Percentiles rank a stretch among this genome's conserved stretches.
Evolutionary conservation across 2,797 vertebrate species (phyloP).

Genomic region (Gadopsis marmoratus): DNA sequence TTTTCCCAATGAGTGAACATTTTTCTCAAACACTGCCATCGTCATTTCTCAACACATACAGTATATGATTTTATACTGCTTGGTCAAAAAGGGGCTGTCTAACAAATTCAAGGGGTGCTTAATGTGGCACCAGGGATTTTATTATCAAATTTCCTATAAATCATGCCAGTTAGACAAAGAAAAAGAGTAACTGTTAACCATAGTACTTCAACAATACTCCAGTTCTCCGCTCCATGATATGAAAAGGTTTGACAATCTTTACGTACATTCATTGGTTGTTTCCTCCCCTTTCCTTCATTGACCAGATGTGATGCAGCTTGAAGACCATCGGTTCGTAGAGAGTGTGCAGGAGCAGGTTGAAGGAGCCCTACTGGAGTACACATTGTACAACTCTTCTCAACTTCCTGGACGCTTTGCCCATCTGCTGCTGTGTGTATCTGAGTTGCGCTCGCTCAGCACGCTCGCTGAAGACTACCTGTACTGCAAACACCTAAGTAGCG

Average conservation of each 20-base stretch:
- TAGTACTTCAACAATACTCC: not conserved
- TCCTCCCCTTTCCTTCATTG: conserved; percentile 2
- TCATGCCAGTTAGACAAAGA: not conserved
- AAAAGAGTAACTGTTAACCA: not conserved
- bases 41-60: too few species aligned
- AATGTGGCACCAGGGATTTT: not conserved
- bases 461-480: conserved; percentile 94
- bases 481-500: conserved; percentile 91
- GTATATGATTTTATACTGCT: too few species aligned
- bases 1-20: too few species aligned
- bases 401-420: conserved; percentile 88
- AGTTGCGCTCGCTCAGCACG: conserved; percentile 89
- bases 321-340: conserved; percentile 89
- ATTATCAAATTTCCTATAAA: not conserved
- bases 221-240: not conserved
- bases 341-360: conserved; percentile 91
- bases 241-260: not conserved
- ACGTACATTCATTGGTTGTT: not conserved
- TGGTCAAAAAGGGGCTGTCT: not conserved
- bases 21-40: too few species aligned
- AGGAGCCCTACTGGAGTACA: conserved; percentile 91
- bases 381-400: conserved; percentile 87
- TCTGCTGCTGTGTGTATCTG: conserved; percentile 89
- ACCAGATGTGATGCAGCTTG: conserved; percentile 91
- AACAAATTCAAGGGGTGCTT: not conserved